Conservation (phyloP, 1,140 invertebrate genomes). For the Drosophila punjabiensis region DNA sequence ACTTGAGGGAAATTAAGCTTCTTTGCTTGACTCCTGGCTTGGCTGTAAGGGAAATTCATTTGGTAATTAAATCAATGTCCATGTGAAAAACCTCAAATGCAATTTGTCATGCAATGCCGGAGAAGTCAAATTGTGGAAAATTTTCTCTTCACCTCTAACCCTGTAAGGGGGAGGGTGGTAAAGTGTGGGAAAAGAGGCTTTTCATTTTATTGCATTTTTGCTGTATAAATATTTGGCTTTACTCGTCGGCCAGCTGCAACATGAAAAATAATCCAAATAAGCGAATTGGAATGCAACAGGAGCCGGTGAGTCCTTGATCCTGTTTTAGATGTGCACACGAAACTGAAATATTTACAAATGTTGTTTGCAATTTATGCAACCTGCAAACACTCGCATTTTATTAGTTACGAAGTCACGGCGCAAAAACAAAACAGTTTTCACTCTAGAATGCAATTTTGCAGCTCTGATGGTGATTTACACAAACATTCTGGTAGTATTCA, state of each 20-base stretch:
- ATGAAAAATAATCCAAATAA: conserved; percentile 13
- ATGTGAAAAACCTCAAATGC: conserved; percentile 59
- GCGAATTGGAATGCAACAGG: conserved; percentile 30
- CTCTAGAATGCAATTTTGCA: conserved; percentile 24
- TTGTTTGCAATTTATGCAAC: conserved; percentile 50
- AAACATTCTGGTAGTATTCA: conserved; percentile 4
- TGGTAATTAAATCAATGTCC: conserved; percentile 70
- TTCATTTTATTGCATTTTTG: conserved; percentile 60
- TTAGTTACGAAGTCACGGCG: conserved; percentile 23
- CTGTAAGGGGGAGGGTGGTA: neutral
- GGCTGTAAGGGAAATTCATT: conserved; percentile 46
- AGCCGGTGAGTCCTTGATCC: conserved; percentile 22
- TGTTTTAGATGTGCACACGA: conserved; percentile 32
- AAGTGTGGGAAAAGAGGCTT: conserved; percentile 5
- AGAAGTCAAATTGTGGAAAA: conserved; percentile 43
- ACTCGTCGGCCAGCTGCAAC: conserved; percentile 7
- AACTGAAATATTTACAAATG: conserved; percentile 64
- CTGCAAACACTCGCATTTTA: conserved; percentile 41
- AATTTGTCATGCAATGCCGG: conserved; percentile 54
- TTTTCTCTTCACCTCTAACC: neutral
- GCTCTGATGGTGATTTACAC: conserved; percentile 17
- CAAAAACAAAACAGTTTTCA: conserved; percentile 24
- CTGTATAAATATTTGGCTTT: conserved; percentile 58
- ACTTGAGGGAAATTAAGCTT: conserved; percentile 43
- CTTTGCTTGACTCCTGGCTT: conserved; percentile 29